Conservation (phyloP, 1,140 invertebrate genomes). For the Marisa cornuarietis region DNA sequence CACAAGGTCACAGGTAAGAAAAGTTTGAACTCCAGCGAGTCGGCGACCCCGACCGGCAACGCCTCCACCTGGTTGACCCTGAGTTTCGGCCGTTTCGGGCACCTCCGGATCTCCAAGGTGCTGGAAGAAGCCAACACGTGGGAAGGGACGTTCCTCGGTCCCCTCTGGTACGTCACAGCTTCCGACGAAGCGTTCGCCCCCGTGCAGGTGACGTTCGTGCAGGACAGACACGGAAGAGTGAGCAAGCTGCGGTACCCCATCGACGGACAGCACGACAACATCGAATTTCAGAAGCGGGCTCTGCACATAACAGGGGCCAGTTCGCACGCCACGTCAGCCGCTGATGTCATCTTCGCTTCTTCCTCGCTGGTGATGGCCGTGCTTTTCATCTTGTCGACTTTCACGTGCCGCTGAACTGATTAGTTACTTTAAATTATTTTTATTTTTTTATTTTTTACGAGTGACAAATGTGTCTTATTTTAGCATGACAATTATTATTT, state of each 20-base stretch:
- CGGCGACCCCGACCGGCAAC: not conserved
- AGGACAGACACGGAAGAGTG: not conserved
- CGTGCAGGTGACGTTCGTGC: constrained; percentile 21
- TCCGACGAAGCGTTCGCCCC: constrained; percentile 33
- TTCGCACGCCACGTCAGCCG: constrained; percentile 4
- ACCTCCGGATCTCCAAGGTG: constrained; percentile 23
- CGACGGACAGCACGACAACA: constrained; percentile 18
- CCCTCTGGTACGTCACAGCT: constrained; percentile 36
- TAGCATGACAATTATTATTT: too few species aligned
- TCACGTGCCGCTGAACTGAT: too few species aligned
- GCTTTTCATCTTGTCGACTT: not conserved
- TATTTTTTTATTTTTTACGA: too few species aligned
- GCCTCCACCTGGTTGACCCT: constrained; percentile 12
- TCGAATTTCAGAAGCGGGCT: constrained; percentile 14
- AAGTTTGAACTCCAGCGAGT: not conserved
- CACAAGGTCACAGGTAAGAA: not conserved
- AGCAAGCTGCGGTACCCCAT: constrained; percentile 18
- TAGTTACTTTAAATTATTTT: too few species aligned
- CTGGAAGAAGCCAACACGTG: constrained; percentile 4
- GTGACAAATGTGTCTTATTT: too few species aligned
- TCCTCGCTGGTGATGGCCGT: not conserved
- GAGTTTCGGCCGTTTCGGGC: constrained; percentile 19
- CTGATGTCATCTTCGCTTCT: not conserved
- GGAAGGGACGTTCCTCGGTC: constrained; percentile 25
- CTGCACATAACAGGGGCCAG: not conserved